Base-by-base conservation (phyloP, 2,888 invertebrate species). In the Lasioglossum morio region DNA sequence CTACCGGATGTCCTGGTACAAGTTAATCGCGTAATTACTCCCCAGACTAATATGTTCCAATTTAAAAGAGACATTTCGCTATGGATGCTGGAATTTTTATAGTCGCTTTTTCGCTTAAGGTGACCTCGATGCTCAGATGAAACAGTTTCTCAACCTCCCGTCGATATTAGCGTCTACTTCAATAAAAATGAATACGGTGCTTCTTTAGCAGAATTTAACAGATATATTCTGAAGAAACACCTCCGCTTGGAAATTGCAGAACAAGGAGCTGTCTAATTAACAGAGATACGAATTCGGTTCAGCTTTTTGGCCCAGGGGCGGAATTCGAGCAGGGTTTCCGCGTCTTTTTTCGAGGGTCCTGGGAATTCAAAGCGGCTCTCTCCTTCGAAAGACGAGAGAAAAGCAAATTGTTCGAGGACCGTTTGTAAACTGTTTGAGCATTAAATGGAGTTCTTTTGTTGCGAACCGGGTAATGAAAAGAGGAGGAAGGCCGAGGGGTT, bases 321-420 rank as follows among this genome's bases (percentile, higher is more conserved):
- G 12, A 57, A 57, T 57, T 57, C n/a, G 57, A n/a, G n/a, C 57
- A n/a, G n/a, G 57, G 57, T 16, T 60, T 43, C 16, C 53, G 43
- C 27, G 27, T 48, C 53, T 16, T 34, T 30, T 83, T 82, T 66
- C n/a, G 30, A 27, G n/a, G 34, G 23, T 19, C 16, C 1, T 2
- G 34, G 48, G 30, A 12, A 69, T 77, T 19, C 53, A 48, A 66
- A 63, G 63, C 63, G 48, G 2, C 4, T 8, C 40, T 8, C 40
- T 70, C 14, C 53, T 30, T 34, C 48, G n/a, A 63, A 7, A 27
- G 27, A 30, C 69, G 53, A 14, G 53, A 40, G 69, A 60, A 77
- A 73, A 66, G 48, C 48, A 69, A 43, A 77, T 83, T 53, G 40
- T 73, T 72, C 82, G 63, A 34, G 72, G 79, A 43, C 27, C 46